A percentile compares a stretch with the other conserved stretches of the same genome.
phyloP scores from a whole-genome alignment of 2,113 vertebrate species.

The Pseudorectes ferrugineus region DNA sequence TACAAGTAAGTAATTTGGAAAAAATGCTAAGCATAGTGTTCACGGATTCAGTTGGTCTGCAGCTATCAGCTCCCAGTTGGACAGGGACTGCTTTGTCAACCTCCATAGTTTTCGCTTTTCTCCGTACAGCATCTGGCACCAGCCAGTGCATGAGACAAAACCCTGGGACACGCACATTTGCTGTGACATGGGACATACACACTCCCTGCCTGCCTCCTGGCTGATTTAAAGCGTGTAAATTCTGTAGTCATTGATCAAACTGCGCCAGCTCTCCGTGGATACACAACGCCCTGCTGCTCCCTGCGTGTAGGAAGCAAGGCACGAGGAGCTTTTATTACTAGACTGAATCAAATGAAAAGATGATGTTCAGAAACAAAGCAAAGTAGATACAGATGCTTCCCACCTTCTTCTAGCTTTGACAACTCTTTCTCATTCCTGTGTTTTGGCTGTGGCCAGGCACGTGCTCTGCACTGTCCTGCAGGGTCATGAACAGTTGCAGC shows the following conservation, averaged over 20 bases:
- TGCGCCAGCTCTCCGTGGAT: fast-evolving
- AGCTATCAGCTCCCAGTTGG: neutral
- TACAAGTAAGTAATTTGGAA: neutral
- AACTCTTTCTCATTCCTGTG: neutral
- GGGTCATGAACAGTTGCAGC: neutral
- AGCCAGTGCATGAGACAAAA: neutral
- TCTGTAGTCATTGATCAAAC: neutral
- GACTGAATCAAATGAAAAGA: neutral
- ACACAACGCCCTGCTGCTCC: neutral
- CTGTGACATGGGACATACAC: fast-evolving
- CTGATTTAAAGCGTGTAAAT: neutral
- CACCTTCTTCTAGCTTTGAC: neutral
- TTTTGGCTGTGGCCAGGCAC: neutral
- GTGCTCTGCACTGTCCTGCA: neutral
- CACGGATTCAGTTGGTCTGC: neutral
- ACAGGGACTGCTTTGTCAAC: neutral
- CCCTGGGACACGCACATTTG: fast-evolving
- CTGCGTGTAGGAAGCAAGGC: neutral
- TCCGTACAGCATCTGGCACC: neutral
- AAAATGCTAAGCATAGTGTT: neutral
- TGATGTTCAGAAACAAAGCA: neutral
- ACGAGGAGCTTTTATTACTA: neutral
- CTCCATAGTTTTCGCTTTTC: neutral
- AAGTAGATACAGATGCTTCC: neutral
- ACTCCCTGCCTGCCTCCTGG: neutral